Evolutionary conservation across 2,797 vertebrate genomes (phyloP), one percentile per base, ranked within the genome.

Genomic region (Melanogrammus aeglefinus): DNA sequence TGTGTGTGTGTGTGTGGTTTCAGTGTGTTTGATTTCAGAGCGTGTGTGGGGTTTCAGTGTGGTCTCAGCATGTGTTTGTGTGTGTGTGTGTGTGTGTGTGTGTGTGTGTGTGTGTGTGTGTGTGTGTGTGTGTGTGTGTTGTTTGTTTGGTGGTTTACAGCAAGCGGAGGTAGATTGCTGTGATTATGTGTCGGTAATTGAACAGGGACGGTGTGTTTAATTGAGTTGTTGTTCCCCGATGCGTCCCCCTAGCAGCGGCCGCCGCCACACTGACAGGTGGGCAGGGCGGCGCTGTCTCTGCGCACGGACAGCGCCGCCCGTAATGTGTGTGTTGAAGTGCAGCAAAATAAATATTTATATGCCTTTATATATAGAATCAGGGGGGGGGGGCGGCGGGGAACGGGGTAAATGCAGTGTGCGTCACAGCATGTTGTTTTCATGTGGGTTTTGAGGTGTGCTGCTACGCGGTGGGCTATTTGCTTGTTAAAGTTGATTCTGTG

Each of bases 171-270:
- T 90, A 92, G 93, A 93, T 93, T 92, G 91, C 92, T 84, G 92
- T 93, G 92, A 94, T 93, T 93, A 94, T 92, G 91, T 91, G 90
- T 90, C 89, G 86, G 90, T 93, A 93, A 94, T 93, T 93, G 92
- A 94, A 93, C 89, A 91, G 91, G 86, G 91, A 93, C 83, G 88
- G 91, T 92, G 90, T 93, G 92, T 92, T 94, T 93, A 93, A 94
- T 94, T 93, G 92, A 93, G 91, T 90, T 92, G 91, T 92, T 92
- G 91, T 92, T 91, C 90, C 91, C 90, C 85, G 87, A 90, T 91
- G 92, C 91, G 91, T 86, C 86, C 88, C 86, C 81, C 86, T 84
- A 88, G 89, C 84, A 78, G 77, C 83, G 63, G 72, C 83, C 87
- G 89, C 84, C 77, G 77, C 83, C 63, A 71, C 72, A 72, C 84